phyloP scores from a whole-genome alignment of 2,888 invertebrate species.

The Troglohyphantes excavatus region DNA sequence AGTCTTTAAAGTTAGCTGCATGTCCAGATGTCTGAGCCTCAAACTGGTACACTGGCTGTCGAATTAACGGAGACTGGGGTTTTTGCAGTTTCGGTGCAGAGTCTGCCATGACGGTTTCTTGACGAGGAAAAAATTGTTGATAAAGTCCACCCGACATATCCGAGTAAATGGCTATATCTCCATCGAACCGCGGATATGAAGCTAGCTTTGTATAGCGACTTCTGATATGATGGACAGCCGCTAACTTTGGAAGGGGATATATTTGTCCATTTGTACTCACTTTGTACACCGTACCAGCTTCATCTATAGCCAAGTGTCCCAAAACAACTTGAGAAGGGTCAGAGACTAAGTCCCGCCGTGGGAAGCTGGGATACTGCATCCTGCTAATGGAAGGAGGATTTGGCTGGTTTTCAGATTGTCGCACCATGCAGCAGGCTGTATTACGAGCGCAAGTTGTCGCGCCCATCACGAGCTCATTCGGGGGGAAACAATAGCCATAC shows the following conservation, averaged over 20 bases:
- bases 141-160: conserved; percentile 32
- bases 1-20: background rate
- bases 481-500: conserved; percentile 40
- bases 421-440: conserved; percentile 40
- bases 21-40: background rate
- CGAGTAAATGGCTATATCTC: conserved; percentile 16
- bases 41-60: conserved; percentile 8
- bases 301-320: conserved; percentile 59
- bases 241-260: conserved; percentile 15
- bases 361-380: conserved; percentile 12
- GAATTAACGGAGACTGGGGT: background rate
- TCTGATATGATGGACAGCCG: background rate
- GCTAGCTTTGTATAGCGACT: background rate
- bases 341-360: background rate
- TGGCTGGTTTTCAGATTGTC: background rate
- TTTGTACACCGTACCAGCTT: conserved; percentile 42
- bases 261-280: conserved; percentile 40
- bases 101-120: background rate
- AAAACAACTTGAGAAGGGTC: background rate
- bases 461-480: conserved; percentile 38
- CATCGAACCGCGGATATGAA: conserved; percentile 8
- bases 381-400: background rate
- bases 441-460: conserved; percentile 13
- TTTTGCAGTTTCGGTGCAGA: background rate
- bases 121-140: conserved; percentile 31